Evolutionary conservation across 2,797 vertebrate species (phyloP), one percentile per base, ranked within the genome.

Genomic region (Coregonus suidteri): DNA sequence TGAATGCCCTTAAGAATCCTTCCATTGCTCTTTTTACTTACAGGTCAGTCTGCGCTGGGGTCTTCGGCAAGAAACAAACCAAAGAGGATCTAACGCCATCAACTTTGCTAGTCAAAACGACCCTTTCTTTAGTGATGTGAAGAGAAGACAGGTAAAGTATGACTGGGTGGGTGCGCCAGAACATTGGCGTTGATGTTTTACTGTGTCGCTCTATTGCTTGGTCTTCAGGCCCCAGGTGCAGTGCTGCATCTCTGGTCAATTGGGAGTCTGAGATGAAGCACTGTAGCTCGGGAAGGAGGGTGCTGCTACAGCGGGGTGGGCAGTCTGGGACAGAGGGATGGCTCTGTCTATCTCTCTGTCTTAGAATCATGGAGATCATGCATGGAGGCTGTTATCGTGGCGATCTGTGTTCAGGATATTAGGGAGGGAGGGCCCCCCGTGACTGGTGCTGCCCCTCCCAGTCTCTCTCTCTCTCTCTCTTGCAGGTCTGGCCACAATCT

Each of bases 181-280:
- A n/a, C 41, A 15, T 25, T 31, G 53, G 4, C 54, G 16, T 30
- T 20, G 51, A 7, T 72, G 15, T 16, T 35, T 18, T 70, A 18
- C 68, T 9, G 53, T 53, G 20, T 18, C 4, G 15, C 9, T 47
- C 31, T 4, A 53, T n/a, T 74, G 16, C 15, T 25, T 56, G 30
- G 52, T 89, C 93, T 94, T 96, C 93, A 87, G 93, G 96, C 97
- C 97, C 95, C 90, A 89, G 98, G 97, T 99, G 97, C 98, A 99
- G 97, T 99, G 98, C 97, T 99, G 97, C 98, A 99, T 99, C 98
- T 99, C 98, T 98, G 98, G 97, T 99, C 97, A 99, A 94, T 94
- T 97, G 96, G 95, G 97, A 99, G 97, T 99, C 98, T 99, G 98
- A 99, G 98, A 99, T 99, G 98, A 99, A 99, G 97, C 98, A 99